Conservation (phyloP, 1,140 invertebrate species). For the Drosophila repleta region DNA sequence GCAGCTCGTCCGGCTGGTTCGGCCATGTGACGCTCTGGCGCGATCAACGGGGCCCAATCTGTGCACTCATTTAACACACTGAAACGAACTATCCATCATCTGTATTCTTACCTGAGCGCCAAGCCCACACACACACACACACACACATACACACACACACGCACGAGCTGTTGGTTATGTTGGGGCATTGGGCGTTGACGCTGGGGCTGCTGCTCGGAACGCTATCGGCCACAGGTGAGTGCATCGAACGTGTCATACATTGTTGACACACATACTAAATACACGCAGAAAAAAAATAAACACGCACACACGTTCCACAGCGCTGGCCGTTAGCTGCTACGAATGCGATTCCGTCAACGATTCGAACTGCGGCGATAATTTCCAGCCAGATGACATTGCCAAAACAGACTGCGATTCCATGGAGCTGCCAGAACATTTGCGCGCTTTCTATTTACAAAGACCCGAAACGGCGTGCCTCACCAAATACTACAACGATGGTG, state of each 20-base stretch:
- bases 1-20: conserved; percentile 66
- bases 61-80: conserved; percentile 8
- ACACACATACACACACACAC: conserved; percentile 11
- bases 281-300: conserved; percentile 40
- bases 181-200: conserved; percentile 50
- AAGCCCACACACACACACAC: conserved; percentile 2
- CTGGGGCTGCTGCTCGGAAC: conserved; percentile 62
- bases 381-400: conserved; percentile 63
- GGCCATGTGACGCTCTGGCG: conserved; percentile 41
- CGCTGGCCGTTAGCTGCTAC: conserved; percentile 69
- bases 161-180: conserved; percentile 8
- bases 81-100: conserved; percentile 17
- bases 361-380: conserved; percentile 65
- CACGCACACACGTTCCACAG: conserved; percentile 47
- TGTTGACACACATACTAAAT: conserved; percentile 69
- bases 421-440: conserved; percentile 56
- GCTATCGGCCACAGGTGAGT: conserved; percentile 61
- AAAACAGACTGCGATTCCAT: conserved; percentile 66
- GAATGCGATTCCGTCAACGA: conserved; percentile 76
- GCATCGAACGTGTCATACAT: conserved; percentile 16
- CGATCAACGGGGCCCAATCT: conserved; percentile 34
- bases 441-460: conserved; percentile 20
- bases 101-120: conserved; percentile 17
- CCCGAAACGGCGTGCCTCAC: conserved; percentile 67
- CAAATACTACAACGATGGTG: conserved; percentile 65